phyloP scores from a whole-genome alignment of 2,797 vertebrate species.

The Cyclura pinguis region DNA sequence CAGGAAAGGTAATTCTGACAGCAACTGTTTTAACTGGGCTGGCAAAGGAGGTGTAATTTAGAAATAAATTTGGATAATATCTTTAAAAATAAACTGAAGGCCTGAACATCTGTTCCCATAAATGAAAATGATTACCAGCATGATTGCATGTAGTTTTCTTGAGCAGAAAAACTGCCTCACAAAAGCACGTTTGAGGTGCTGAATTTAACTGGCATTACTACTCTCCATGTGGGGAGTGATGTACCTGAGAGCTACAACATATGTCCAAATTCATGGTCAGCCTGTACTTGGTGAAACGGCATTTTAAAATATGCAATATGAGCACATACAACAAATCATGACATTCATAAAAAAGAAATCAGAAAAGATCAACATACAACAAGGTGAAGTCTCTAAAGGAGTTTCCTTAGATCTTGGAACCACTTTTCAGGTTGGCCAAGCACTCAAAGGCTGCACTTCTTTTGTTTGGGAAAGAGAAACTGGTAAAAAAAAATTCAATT shows the following conservation, averaged over 20 bases:
- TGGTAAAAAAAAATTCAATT: too few relatives aligned
- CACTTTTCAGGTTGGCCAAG: too few relatives aligned
- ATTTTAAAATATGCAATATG: neutral
- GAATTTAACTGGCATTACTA: neutral
- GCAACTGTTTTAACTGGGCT: neutral
- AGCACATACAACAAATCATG: too few relatives aligned
- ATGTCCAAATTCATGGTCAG: neutral
- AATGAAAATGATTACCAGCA: neutral
- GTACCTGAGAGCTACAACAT: neutral
- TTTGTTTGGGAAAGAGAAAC: too few relatives aligned
- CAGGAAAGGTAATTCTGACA: neutral
- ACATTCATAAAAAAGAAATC: too few relatives aligned
- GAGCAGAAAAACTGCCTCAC: neutral
- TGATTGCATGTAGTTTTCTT: neutral
- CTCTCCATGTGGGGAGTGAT: neutral
- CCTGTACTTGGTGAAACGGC: neutral
- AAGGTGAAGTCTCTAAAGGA: too few relatives aligned
- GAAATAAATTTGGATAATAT: neutral
- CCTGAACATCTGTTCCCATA: too few relatives aligned
- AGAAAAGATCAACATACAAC: too few relatives aligned
- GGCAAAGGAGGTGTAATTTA: neutral
- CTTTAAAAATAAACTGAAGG: too few relatives aligned
- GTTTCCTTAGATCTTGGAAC: too few relatives aligned
- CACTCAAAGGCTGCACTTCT: too few relatives aligned
- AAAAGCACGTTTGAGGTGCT: too few relatives aligned